These are phyloP conservation scores for Ganaspis sp. DNA, from an alignment of 1,140 invertebrate genomes.

Conservation along the genomic window DNA sequence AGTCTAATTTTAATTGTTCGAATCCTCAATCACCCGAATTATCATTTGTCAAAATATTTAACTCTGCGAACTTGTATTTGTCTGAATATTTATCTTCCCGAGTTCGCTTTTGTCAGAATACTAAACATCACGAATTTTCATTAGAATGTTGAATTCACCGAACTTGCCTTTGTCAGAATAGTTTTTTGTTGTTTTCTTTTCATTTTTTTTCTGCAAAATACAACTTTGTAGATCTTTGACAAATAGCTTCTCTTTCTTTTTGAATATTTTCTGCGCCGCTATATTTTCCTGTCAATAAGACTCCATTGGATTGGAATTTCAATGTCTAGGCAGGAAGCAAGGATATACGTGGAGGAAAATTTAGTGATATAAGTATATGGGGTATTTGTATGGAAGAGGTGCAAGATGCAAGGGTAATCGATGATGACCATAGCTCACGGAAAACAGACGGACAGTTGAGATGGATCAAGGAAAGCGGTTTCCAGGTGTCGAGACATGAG, in stretches of 20 bases:
- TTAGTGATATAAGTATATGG: background rate
- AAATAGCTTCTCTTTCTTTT: too few species aligned
- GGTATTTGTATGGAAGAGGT: background rate
- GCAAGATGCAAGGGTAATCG: slow-evolving; percentile 27
- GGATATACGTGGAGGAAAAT: background rate
- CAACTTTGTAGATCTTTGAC: slow-evolving; percentile 30
- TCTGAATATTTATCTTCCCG: too few species aligned
- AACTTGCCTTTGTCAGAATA: too few species aligned
- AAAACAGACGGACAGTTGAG: slow-evolving; percentile 34
- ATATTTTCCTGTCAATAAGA: background rate
- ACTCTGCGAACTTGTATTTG: too few species aligned
- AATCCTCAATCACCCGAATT: too few species aligned
- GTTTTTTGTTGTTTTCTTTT: too few species aligned
- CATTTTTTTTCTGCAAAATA: slow-evolving; percentile 14
- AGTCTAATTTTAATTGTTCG: too few species aligned
- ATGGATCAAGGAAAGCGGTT: slow-evolving; percentile 39
- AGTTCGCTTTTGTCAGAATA: too few species aligned
- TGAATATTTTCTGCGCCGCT: background rate
- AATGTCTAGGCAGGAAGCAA: background rate
- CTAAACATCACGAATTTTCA: too few species aligned
- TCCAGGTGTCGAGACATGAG: slow-evolving; percentile 63
- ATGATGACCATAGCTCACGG: slow-evolving; percentile 39
- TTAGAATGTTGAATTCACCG: too few species aligned
- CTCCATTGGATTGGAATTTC: slow-evolving; percentile 9
- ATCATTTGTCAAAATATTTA: too few species aligned